Evolutionary conservation across 2,888 invertebrate species (phyloP).

Genomic region (Sinotaia quadrata): DNA sequence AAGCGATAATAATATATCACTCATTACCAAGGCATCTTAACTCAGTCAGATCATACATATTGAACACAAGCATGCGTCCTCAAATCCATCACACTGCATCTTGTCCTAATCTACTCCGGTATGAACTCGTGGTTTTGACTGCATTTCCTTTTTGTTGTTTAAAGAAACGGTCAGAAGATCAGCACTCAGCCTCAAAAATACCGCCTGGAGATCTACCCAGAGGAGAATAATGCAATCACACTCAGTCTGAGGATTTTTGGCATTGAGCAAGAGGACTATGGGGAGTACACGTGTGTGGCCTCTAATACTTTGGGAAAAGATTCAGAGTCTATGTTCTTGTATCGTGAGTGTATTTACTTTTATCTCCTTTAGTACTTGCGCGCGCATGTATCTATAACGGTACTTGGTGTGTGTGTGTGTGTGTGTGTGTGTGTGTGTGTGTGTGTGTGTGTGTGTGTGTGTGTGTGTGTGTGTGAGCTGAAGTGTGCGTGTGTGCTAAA

Average conservation of each 20-base stretch:
- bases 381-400: background rate
- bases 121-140: no score
- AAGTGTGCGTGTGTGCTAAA: background rate
- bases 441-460: background rate
- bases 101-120: no score
- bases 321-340: slow-evolving; percentile 46
- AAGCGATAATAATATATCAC: no score
- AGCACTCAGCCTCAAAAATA: slow-evolving; percentile 32
- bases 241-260: slow-evolving; percentile 46
- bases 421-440: background rate
- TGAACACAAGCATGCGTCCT: no score
- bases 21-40: no score
- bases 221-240: slow-evolving; percentile 45
- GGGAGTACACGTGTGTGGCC: slow-evolving; percentile 53
- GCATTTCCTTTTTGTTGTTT: no score
- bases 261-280: slow-evolving; percentile 49
- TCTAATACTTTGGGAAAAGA: slow-evolving; percentile 47
- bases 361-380: no score
- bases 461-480: background rate
- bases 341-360: slow-evolving; percentile 40
- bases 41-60: no score
- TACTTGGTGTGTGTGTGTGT: background rate
- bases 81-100: no score
- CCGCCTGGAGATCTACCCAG: slow-evolving; percentile 47
- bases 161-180: slow-evolving; percentile 10